Evolutionary conservation across 2,888 invertebrate species (phyloP).

Genomic region (Leptothorax acervorum): DNA sequence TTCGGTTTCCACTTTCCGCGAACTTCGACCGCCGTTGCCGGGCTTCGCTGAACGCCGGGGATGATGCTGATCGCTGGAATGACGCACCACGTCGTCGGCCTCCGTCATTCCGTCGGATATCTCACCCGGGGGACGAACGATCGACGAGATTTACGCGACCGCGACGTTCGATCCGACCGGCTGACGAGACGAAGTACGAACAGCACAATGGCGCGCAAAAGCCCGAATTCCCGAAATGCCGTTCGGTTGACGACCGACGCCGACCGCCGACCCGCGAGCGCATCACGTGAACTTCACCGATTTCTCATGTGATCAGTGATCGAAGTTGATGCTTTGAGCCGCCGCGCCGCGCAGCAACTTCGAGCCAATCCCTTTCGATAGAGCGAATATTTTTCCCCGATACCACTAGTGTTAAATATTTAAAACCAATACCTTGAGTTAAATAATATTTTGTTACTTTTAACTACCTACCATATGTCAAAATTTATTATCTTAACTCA

Average conservation of each 20-base stretch:
- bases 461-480: too few relatives aligned
- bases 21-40: slow-evolving; percentile 12
- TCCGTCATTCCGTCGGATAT: neutral
- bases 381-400: too few relatives aligned
- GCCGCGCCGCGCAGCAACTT: neutral
- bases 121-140: too few relatives aligned
- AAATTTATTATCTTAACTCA: too few relatives aligned
- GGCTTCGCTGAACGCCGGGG: neutral
- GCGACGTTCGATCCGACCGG: neutral
- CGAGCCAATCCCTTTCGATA: too few relatives aligned
- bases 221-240: too few relatives aligned
- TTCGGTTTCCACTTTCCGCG: slow-evolving; percentile 11
- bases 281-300: neutral
- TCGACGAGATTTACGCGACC: neutral
- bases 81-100: neutral
- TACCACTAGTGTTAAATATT: too few relatives aligned
- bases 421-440: too few relatives aligned
- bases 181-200: neutral
- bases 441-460: too few relatives aligned
- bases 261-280: too few relatives aligned
- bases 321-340: neutral
- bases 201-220: neutral
- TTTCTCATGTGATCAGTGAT: neutral
- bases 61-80: neutral
- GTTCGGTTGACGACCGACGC: neutral